Base-by-base conservation (phyloP, 2,113 vertebrate genomes). In the Cinclus cinclus region DNA sequence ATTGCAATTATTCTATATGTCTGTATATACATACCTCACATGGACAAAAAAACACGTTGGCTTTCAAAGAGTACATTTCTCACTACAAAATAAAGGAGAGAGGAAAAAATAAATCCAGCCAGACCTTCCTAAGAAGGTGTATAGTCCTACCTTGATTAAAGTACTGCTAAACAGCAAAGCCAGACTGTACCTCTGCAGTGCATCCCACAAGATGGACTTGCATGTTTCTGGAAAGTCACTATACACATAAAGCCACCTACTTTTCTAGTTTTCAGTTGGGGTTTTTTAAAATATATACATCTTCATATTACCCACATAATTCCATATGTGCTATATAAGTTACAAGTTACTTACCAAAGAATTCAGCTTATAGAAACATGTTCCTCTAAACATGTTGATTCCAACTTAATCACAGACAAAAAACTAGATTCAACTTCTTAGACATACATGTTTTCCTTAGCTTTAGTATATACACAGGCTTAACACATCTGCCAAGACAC, bases 131-230 rank as follows among this genome's bases (percentile, higher is more conserved):
- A 67, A 55, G 19, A 58, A 88, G 17, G 17, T 15, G 3, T 9
- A 27, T 28, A 31, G n/a, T 31, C 39, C 35, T 58, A 39, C 13
- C 27, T 27, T 30, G 14, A 44, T 73, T 49, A 60, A 52, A 75
- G 31, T 11, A 63, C 31, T 46, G 28, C 35, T 75, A n/a, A 70
- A 62, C 28, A 89, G 69, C 22, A 84, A 55, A 58, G 52, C 20
- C 53, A 19, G 30, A 50, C 41, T 68, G 15, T 13, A 87, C 0
- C 9, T 79, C 33, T 30, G 42, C 35, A 79, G 22, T 3, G 22
- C 30, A 35, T 27, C 11, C 42, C 2, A 0, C 15, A 56, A 37
- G 15, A 69, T 5, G 30, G 71, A 69, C 39, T 63, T 1, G 0
- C 6, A 47, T 7, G 15, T 33, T 30, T 9, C 37, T 14, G 28